These are phyloP conservation scores for Drosophila pseudotalamancana DNA, from an alignment of 2,888 invertebrate species.

Conservation along the genomic window DNA sequence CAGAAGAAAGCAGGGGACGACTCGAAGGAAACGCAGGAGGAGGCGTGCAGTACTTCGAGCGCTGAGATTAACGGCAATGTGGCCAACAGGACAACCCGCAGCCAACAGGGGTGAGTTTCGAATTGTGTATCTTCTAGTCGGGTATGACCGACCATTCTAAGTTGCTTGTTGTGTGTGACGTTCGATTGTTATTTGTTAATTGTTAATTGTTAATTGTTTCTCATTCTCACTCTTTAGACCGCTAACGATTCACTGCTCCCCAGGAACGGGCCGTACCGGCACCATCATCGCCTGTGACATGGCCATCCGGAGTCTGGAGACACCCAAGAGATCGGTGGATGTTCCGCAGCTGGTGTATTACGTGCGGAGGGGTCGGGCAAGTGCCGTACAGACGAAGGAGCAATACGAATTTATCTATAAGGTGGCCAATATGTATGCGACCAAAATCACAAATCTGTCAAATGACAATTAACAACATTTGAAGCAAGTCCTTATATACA, in stretches of 20 bases:
- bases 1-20: conserved; percentile 26
- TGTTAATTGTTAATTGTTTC: conserved; percentile 41
- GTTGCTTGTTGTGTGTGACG: too few relatives aligned
- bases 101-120: conserved; percentile 84
- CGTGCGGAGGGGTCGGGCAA: conserved; percentile 94
- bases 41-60: conserved; percentile 51
- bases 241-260: conserved; percentile 93
- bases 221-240: conserved; percentile 85
- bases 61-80: conserved; percentile 80
- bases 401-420: conserved; percentile 97
- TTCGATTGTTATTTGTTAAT: conserved; percentile 14
- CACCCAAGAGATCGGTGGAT: conserved; percentile 90
- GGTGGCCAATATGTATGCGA: conserved; percentile 93
- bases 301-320: conserved; percentile 93
- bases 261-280: conserved; percentile 95
- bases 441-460: conserved; percentile 91
- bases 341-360: conserved; percentile 93
- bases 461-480: conserved; percentile 85
- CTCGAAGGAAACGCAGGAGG: conserved; percentile 30
- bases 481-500: conserved; percentile 58
- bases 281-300: conserved; percentile 94
- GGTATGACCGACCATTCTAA: too few relatives aligned
- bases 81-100: conserved; percentile 67
- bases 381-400: conserved; percentile 94
- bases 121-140: too few relatives aligned